These are phyloP conservation scores for Campopleginae sp. DNA, from an alignment of 2,888 invertebrate species.

Conservation along the genomic window DNA sequence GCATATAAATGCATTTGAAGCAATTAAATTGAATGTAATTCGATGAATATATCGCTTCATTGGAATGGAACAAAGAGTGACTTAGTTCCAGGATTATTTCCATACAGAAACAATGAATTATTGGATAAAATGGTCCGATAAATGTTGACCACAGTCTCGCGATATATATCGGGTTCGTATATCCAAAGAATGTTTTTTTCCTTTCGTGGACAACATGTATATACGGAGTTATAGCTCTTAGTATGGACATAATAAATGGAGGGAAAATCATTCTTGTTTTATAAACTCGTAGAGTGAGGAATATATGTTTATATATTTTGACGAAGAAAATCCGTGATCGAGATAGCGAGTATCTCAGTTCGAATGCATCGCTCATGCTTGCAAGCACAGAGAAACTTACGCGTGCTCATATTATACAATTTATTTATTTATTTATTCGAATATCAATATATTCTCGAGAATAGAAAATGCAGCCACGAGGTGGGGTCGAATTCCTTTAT, in stretches of 20 bases:
- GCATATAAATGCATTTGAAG: neutral
- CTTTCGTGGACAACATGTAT: constrained; percentile 7
- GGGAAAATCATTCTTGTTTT: constrained; percentile 33
- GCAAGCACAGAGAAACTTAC: constrained; percentile 40
- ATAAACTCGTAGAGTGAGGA: constrained; percentile 7
- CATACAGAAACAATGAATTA: constrained; percentile 45
- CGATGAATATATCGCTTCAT: neutral
- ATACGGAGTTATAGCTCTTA: constrained; percentile 19
- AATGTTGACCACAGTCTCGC: constrained; percentile 28
- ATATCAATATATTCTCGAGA: constrained; percentile 30
- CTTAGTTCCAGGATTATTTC: neutral
- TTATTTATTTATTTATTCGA: neutral
- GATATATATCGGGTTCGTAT: constrained; percentile 25
- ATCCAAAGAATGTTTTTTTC: constrained; percentile 19
- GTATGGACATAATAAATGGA: constrained; percentile 42
- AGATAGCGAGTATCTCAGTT: constrained; percentile 52
- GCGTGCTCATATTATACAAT: neutral
- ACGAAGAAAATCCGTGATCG: constrained; percentile 58
- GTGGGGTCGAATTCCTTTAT: constrained; percentile 60
- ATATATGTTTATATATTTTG: constrained; percentile 14
- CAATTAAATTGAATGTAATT: constrained; percentile 23
- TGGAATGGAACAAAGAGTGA: constrained; percentile 19
- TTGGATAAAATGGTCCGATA: constrained; percentile 43
- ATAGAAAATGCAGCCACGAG: constrained; percentile 47
- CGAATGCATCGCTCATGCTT: constrained; percentile 43